Conservation (phyloP, 2,113 vertebrate genomes). For the Rhynchomys soricoides region DNA sequence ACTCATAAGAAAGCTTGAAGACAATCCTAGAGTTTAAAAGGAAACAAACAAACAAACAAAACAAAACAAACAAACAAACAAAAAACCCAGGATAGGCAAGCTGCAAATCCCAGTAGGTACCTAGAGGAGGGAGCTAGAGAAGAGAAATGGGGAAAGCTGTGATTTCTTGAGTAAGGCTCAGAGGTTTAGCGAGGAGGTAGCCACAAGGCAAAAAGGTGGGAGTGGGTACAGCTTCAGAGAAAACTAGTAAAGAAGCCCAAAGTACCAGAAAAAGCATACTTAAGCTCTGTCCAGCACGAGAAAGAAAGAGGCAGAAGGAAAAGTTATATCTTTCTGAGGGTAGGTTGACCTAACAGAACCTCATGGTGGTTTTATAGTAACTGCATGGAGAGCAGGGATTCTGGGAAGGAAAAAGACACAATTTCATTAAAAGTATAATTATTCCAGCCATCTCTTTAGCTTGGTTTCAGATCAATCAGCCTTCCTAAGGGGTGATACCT, state of each 20-base stretch:
- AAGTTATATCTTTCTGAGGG: background rate
- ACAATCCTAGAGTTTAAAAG: background rate
- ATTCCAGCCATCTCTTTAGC: background rate
- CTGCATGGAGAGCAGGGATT: background rate
- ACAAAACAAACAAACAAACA: too few relatives aligned
- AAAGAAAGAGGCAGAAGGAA: background rate
- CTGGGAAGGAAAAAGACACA: background rate
- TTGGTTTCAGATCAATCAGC: background rate
- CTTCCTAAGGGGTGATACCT: background rate
- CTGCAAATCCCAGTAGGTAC: background rate
- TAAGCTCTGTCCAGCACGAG: background rate
- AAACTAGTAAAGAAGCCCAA: background rate
- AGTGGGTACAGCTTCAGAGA: background rate
- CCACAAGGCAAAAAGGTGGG: background rate
- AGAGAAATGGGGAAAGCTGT: background rate
- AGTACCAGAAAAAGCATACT: background rate
- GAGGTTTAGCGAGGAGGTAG: background rate
- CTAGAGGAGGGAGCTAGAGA: background rate
- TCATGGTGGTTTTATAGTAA: background rate
- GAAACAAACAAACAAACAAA: background rate
- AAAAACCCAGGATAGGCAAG: background rate
- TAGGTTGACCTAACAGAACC: background rate
- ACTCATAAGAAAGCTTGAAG: background rate
- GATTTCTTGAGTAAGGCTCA: background rate
- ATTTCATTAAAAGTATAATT: background rate